phyloP scores from a whole-genome alignment of 2,113 vertebrate species.

The Paradisaea rubra region DNA sequence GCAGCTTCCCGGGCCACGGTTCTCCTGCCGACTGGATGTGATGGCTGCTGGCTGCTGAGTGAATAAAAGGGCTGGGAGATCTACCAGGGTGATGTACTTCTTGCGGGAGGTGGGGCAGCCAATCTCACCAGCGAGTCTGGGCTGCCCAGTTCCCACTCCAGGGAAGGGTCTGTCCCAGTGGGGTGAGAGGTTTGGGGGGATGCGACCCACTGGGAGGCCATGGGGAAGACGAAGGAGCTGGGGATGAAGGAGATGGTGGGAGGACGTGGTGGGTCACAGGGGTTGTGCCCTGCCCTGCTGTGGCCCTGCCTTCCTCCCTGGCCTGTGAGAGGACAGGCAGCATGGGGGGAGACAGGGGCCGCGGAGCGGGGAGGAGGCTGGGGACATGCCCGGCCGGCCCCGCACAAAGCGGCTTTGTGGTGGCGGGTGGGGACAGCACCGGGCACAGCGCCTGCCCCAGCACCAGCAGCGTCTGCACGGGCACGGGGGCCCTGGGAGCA shows the following conservation, averaged over 20 bases:
- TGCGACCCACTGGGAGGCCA: fast-evolving
- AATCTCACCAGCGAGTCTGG: neutral
- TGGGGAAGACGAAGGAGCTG: neutral
- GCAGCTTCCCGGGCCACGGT: fast-evolving
- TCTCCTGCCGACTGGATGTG: neutral
- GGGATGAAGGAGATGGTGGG: neutral
- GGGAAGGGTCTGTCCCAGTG: neutral
- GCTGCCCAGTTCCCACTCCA: neutral
- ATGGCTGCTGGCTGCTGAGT: neutral
- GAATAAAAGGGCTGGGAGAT: conserved; percentile 24
- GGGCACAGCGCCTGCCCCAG: neutral
- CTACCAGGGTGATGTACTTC: neutral
- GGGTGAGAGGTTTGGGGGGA: neutral
- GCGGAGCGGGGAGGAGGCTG: fast-evolving
- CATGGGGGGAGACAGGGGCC: fast-evolving
- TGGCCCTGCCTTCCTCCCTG: neutral
- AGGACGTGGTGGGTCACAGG: fast-evolving
- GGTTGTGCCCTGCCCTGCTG: neutral
- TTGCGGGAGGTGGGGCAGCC: neutral
- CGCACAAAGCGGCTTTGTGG: neutral
- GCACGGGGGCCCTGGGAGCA: fast-evolving
- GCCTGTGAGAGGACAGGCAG: neutral
- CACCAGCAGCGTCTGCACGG: fast-evolving
- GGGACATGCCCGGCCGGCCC: fast-evolving
- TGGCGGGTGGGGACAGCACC: fast-evolving